These are phyloP conservation scores for Sicus ferrugineus DNA, from an alignment of 2,888 invertebrate species.

Conservation along the genomic window DNA sequence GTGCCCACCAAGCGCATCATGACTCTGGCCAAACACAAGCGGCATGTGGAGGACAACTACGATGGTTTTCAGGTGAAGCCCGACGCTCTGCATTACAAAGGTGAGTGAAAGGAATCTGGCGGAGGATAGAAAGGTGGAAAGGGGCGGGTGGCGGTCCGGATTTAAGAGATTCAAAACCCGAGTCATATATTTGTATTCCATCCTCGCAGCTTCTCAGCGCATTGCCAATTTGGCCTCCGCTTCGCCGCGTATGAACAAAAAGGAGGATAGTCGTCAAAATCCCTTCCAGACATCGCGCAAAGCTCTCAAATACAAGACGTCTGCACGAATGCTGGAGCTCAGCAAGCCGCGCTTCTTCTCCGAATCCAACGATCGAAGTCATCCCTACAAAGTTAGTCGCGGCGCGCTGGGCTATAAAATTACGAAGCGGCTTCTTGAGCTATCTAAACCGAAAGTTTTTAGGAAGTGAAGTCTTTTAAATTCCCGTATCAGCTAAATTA, in stretches of 20 bases:
- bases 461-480: not conserved
- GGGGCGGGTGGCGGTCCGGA: no score
- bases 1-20: conserved; percentile 36
- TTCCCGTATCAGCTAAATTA: not conserved
- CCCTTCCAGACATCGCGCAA: conserved; percentile 61
- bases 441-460: conserved; percentile 59
- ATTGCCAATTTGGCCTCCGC: conserved; percentile 37
- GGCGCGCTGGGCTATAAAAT: conserved; percentile 64
- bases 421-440: conserved; percentile 60
- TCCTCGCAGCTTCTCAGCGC: conserved; percentile 39
- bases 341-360: conserved; percentile 59
- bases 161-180: no score
- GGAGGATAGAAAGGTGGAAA: no score
- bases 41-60: not conserved
- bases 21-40: conserved; percentile 30
- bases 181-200: no score
- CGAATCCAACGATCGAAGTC: conserved; percentile 54
- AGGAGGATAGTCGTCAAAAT: not conserved
- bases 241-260: conserved; percentile 4
- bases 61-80: conserved; percentile 24
- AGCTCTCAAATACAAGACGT: conserved; percentile 63
- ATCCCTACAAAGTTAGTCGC: conserved; percentile 61
- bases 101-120: no score
- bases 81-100: conserved; percentile 35
- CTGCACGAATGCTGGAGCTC: conserved; percentile 61